These are phyloP conservation scores for Rhaphigaster nebulosa DNA, from an alignment of 2,888 invertebrate genomes.

Conservation along the genomic window DNA sequence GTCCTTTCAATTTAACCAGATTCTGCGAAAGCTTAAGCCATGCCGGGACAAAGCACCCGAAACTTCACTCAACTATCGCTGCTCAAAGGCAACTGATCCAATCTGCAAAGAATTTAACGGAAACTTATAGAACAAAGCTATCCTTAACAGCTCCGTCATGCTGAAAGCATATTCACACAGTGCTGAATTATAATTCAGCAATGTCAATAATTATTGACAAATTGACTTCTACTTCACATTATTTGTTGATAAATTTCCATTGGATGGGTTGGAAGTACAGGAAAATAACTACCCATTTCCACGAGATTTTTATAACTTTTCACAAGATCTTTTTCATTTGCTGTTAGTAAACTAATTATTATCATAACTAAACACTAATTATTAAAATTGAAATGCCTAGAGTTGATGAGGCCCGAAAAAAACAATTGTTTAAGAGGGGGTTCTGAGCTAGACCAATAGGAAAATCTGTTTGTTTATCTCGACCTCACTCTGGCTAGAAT, in stretches of 20 bases:
- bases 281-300: background rate
- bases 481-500: too few relatives aligned
- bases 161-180: background rate
- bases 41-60: background rate
- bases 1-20: slow-evolving; percentile 2
- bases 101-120: background rate
- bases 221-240: background rate
- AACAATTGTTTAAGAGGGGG: too few relatives aligned
- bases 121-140: background rate
- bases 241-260: background rate
- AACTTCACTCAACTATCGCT: slow-evolving; percentile 21
- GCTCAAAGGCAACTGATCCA: background rate
- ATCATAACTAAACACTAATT: too few relatives aligned
- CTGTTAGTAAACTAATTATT: too few relatives aligned
- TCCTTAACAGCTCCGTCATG: background rate
- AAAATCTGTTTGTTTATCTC: background rate
- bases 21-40: background rate
- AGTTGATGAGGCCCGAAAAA: too few relatives aligned
- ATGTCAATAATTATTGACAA: too few relatives aligned
- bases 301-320: background rate
- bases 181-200: too few relatives aligned
- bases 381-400: too few relatives aligned
- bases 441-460: too few relatives aligned
- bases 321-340: too few relatives aligned
- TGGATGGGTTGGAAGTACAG: background rate